Evolutionary conservation across 2,113 vertebrate species (phyloP).

Genomic region (Zeus faber): DNA sequence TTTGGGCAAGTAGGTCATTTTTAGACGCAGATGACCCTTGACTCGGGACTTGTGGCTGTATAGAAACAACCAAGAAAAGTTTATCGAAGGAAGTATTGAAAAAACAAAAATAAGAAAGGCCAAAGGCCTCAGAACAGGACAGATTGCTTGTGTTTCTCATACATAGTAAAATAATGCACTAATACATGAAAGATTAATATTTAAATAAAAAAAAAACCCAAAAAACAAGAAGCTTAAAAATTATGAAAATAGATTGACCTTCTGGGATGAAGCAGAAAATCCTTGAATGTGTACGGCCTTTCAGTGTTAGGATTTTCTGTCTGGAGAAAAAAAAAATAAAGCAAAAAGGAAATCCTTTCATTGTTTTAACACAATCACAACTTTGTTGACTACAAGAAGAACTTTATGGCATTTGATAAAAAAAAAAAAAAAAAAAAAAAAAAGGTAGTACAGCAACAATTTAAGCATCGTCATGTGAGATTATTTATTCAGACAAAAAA

Average conservation of each 20-base stretch:
- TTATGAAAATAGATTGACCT: constrained; percentile 80
- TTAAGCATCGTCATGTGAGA: constrained; percentile 21
- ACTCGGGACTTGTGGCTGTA: constrained; percentile 92
- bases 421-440: no score
- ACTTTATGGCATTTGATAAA: background rate
- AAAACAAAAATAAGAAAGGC: background rate
- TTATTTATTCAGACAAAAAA: no score
- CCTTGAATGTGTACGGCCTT: constrained; percentile 96
- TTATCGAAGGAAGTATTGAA: background rate
- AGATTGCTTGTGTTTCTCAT: background rate
- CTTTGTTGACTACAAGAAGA: background rate
- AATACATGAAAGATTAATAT: constrained; percentile 27
- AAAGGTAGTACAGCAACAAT: no score
- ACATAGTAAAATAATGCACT: constrained; percentile 1
- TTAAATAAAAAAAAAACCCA: constrained; percentile 18
- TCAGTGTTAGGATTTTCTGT: constrained; percentile 92
- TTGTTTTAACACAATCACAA: background rate
- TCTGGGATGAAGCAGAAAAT: constrained; percentile 96
- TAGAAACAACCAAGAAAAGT: constrained; percentile 22
- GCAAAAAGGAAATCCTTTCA: constrained; percentile 21
- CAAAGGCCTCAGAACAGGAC: background rate
- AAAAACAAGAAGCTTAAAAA: constrained; percentile 20
- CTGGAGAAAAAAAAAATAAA: constrained; percentile 74
- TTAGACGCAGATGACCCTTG: constrained; percentile 94
- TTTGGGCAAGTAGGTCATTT: constrained; percentile 98